Conservation (phyloP, 2,888 invertebrate genomes). For the Odontomyia ornata region DNA sequence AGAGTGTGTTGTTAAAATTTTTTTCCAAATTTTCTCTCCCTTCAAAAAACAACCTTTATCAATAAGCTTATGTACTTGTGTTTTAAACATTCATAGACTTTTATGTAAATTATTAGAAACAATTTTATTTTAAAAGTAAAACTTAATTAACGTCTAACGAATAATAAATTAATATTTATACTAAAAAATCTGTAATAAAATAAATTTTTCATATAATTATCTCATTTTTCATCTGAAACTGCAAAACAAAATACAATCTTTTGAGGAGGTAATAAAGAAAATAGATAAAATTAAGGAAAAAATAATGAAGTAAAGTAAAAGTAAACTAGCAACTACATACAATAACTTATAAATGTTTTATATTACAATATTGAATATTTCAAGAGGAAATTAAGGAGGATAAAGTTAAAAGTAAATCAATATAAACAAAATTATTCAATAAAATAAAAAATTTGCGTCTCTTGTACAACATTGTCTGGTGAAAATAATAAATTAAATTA, state of each 20-base stretch:
- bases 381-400: slow-evolving; percentile 7
- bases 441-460: slow-evolving; percentile 12
- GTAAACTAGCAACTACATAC: slow-evolving; percentile 19
- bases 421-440: not conserved
- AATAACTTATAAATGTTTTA: slow-evolving; percentile 43
- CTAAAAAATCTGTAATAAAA: not conserved
- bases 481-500: not conserved
- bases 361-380: slow-evolving; percentile 38
- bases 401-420: not conserved
- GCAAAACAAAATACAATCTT: not conserved
- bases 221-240: not conserved
- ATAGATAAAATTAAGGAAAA: slow-evolving; percentile 32
- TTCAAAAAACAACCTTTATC: not conserved
- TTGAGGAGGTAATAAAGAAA: slow-evolving; percentile 17
- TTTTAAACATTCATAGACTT: not conserved
- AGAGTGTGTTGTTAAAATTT: slow-evolving; percentile 30
- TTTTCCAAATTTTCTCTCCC: not conserved
- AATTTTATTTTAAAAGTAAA: not conserved
- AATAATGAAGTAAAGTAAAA: slow-evolving; percentile 21
- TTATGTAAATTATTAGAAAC: slow-evolving; percentile 7
- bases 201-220: not conserved
- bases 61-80: not conserved
- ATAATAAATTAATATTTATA: not conserved
- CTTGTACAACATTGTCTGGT: slow-evolving; percentile 32
- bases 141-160: not conserved